Percentiles rank a stretch among this genome's conserved stretches.
Conservation (phyloP, 53 echinoderm and acorn worm species). For the Temnopleurus reevesii region DNA sequence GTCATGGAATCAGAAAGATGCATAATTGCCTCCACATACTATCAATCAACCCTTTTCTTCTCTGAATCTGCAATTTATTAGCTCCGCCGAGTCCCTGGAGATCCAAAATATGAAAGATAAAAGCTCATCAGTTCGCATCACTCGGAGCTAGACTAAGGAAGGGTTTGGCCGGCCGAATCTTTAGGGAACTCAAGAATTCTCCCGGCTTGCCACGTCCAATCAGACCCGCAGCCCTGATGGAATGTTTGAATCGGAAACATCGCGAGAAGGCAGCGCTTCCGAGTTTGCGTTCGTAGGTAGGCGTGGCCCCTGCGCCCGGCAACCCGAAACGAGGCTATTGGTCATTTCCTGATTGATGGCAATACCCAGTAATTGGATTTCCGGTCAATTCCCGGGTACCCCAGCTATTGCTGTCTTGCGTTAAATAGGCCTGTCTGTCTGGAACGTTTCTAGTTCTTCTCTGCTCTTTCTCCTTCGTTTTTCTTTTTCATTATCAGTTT, state of each 20-base stretch:
- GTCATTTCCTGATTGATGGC: constrained; percentile 41
- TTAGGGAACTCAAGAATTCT: not conserved
- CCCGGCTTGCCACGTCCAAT: not conserved
- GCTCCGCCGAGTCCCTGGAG: not conserved
- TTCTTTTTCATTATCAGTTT: not conserved
- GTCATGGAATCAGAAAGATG: not conserved
- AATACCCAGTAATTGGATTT: constrained; percentile 47
- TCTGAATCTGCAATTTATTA: not conserved
- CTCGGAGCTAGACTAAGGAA: not conserved
- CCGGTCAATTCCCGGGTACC: constrained; percentile 37
- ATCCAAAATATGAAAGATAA: not conserved
- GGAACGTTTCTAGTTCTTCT: not conserved
- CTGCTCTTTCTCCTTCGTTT: not conserved
- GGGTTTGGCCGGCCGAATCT: not conserved
- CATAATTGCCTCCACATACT: not conserved
- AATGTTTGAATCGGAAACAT: constrained; percentile 29
- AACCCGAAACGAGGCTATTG: not conserved
- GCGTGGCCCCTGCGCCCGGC: constrained; percentile 19
- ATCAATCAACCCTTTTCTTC: not conserved
- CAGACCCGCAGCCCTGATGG: constrained; percentile 8
- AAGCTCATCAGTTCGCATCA: not conserved
- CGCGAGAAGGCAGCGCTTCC: constrained; percentile 19
- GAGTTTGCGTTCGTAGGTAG: constrained; percentile 6
- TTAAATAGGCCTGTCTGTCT: not conserved
- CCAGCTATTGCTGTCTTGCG: not conserved